Base-by-base conservation (phyloP, 2,113 vertebrate species). In the Salvelinus fontinalis region DNA sequence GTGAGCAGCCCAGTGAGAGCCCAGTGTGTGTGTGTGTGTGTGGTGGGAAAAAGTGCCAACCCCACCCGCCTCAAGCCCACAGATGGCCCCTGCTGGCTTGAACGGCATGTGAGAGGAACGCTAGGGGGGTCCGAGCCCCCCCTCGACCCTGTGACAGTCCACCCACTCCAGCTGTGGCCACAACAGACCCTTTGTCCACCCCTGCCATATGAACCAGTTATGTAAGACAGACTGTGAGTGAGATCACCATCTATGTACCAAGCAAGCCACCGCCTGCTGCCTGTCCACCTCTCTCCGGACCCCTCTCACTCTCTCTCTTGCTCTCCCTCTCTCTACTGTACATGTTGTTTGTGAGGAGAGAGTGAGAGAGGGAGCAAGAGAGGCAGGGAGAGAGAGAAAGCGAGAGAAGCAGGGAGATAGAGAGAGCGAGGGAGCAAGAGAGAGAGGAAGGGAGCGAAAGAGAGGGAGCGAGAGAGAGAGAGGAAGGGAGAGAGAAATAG, bases 101-200 rank as follows among this genome's bases (percentile, higher is more conserved):
- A 14, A 54, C 13, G 62, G 24, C 54, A 49, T 44, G 54, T 65
- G 51, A 79, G 75, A 60, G 31, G 83, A 73, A 66, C 62, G 77
- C n/a, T 59, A 67, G 65, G 67, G 44, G 49, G 66, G 71, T 60
- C 64, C 64, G 54, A 13, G 62, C n/a, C 34, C 62, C 68, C 71
- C 12, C 0, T 39, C 67, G 26, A 31, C 22, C 59, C 59, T 12
- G 39, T n/a, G 59, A n/a, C 44, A 14, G 54, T 72, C 60, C 66
- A 48, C n/a, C 68, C 20, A 9, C 0, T 57, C 59, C 81, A 83
- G 75, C 77, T 82, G 81, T 85, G 79, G 57, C 16, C 51, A 87
- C 81, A 90, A 87, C 22, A 49, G 57, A 54, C 59, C 67, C 74
- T 77, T 86, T 89, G 84, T 89, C 49, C 84, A 77, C 76, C 54